Evolutionary conservation across 2,797 vertebrate genomes (phyloP).

Genomic region (Lacerta agilis): DNA sequence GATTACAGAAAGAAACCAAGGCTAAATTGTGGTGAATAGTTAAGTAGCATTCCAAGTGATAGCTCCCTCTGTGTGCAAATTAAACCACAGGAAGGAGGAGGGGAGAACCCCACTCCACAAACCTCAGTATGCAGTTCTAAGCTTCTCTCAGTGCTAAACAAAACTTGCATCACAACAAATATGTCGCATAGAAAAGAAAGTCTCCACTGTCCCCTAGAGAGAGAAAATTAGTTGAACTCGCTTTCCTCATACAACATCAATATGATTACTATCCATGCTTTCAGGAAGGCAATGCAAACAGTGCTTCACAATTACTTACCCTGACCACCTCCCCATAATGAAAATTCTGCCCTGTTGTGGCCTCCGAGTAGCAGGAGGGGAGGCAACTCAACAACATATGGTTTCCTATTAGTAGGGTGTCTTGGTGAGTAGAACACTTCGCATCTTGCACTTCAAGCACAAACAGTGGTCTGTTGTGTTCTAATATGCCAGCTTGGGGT

Average conservation of each 20-base stretch:
- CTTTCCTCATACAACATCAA: background rate
- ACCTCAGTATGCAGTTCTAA: background rate
- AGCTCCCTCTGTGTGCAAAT: background rate
- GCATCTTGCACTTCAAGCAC: background rate
- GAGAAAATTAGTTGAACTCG: background rate
- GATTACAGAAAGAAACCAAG: slow-evolving; percentile 36
- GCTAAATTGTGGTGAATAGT: background rate
- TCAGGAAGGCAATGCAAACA: background rate
- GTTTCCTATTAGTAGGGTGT: background rate
- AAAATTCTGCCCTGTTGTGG: background rate
- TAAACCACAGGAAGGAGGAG: background rate
- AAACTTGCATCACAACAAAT: background rate
- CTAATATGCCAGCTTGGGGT: background rate
- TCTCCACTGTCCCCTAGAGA: background rate
- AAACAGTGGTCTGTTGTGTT: no score
- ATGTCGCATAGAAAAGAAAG: background rate
- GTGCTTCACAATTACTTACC: background rate
- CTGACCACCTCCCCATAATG: background rate
- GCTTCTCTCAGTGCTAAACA: background rate
- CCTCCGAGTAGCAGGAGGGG: background rate
- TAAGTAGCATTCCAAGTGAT: slow-evolving; percentile 7
- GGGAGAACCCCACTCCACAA: background rate
- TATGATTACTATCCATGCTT: background rate
- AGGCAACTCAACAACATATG: background rate
- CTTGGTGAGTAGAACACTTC: background rate